A percentile compares a stretch with the other conserved stretches of the same genome.
Conservation (phyloP, 2,797 vertebrate genomes). For the Tokudaia tokunoshimensis region DNA sequence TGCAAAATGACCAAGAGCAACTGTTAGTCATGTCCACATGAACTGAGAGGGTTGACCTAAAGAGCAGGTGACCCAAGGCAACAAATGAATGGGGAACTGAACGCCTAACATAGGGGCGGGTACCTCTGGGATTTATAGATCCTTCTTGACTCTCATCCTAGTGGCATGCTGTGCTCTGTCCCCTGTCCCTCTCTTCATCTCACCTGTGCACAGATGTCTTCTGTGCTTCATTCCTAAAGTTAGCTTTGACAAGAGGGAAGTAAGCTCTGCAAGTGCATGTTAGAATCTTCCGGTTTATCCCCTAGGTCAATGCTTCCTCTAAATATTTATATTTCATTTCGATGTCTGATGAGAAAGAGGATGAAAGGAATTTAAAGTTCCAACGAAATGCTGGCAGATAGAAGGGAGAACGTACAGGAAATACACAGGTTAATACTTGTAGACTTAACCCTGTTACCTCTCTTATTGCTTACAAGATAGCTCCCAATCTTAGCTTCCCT, state of each 20-base stretch:
- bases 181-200: not conserved
- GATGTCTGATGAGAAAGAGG: conserved; percentile 5
- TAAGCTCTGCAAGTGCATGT: not conserved
- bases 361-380: conserved; percentile 25
- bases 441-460: conserved; percentile 26
- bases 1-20: not conserved
- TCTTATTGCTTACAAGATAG: conserved; percentile 49
- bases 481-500: conserved; percentile 19
- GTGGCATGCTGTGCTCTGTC: not conserved
- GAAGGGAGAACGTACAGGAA: not conserved
- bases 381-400: conserved; percentile 28
- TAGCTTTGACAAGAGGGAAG: conserved; percentile 20
- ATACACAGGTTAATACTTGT: not conserved
- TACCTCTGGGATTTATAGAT: not conserved
- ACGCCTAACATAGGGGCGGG: not conserved
- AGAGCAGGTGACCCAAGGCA: not conserved
- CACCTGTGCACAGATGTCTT: not conserved
- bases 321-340: conserved; percentile 62
- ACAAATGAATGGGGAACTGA: not conserved
- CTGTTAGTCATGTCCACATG: not conserved
- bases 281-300: conserved; percentile 31
- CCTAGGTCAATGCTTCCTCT: conserved; percentile 35
- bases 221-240: not conserved
- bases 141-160: not conserved
- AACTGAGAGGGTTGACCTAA: not conserved